Evolutionary conservation across 1,140 invertebrate genomes (phyloP).

Genomic region (Agraylea sexmaculata): DNA sequence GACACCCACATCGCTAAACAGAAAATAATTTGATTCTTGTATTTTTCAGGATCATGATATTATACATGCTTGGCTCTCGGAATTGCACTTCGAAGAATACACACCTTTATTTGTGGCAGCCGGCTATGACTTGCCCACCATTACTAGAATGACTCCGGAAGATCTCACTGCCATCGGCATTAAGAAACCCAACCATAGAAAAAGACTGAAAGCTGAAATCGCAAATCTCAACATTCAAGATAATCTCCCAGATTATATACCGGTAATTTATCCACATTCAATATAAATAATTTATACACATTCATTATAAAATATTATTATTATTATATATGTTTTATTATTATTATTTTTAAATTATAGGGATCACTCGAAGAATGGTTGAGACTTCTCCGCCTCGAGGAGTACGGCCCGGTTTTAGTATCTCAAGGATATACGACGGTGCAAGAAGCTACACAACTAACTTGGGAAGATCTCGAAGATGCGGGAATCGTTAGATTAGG

Average conservation of each 20-base stretch:
- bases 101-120: conserved; percentile 85
- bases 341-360: conserved; percentile 34
- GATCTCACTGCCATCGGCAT: conserved; percentile 78
- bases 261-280: conserved; percentile 45
- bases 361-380: conserved; percentile 90
- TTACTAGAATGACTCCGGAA: conserved; percentile 96
- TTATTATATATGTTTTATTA: not conserved
- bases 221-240: conserved; percentile 88
- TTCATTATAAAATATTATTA: conserved; percentile 5
- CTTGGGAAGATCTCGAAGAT: conserved; percentile 98
- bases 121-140: conserved; percentile 95
- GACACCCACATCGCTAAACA: no score
- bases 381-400: conserved; percentile 75
- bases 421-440: conserved; percentile 91
- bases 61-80: conserved; percentile 85
- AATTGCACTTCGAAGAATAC: conserved; percentile 94
- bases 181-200: conserved; percentile 94
- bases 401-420: conserved; percentile 78
- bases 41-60: conserved; percentile 75
- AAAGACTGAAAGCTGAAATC: conserved; percentile 92
- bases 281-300: conserved; percentile 1
- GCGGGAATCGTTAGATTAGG: conserved; percentile 91
- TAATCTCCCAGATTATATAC: conserved; percentile 84
- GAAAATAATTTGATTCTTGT: conserved; percentile 5
- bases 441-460: conserved; percentile 83